These are phyloP conservation scores for Argyra leucocephala DNA, from an alignment of 2,888 invertebrate species.

Conservation along the genomic window DNA sequence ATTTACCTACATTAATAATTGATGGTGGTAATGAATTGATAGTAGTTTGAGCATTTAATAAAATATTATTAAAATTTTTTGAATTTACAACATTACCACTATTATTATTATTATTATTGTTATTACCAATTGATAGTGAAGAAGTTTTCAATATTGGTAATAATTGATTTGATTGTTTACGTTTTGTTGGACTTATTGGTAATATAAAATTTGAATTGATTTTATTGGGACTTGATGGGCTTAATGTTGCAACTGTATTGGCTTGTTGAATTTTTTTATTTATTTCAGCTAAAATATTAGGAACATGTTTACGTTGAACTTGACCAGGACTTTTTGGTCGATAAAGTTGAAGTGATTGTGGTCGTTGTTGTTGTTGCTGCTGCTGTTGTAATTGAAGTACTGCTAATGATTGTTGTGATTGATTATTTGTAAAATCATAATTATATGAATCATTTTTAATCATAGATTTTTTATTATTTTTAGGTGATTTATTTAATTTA, in stretches of 20 bases:
- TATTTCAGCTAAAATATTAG: slow-evolving; percentile 39
- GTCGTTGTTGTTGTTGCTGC: slow-evolving; percentile 11
- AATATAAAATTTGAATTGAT: not conserved
- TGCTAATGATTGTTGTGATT: slow-evolving; percentile 10
- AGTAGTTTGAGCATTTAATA: not conserved
- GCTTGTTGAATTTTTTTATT: slow-evolving; percentile 33
- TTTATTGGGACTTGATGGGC: slow-evolving; percentile 8
- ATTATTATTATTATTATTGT: not conserved
- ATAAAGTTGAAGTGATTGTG: slow-evolving; percentile 1
- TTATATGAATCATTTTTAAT: not conserved
- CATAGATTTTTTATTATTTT: slow-evolving; percentile 9
- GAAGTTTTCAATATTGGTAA: not conserved
- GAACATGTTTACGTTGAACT: slow-evolving; percentile 38
- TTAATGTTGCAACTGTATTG: not conserved
- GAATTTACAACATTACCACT: not conserved
- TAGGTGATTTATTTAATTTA: slow-evolving; percentile 23
- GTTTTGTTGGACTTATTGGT: not conserved
- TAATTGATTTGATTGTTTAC: not conserved
- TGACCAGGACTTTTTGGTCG: slow-evolving; percentile 25
- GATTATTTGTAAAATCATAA: not conserved
- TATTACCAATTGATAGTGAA: not conserved
- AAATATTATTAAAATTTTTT: not conserved
- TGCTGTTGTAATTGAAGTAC: slow-evolving; percentile 20
- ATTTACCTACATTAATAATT: not conserved
- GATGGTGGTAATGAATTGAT: not conserved